Evolutionary conservation across 1,140 invertebrate genomes (phyloP), one percentile per base, ranked within the genome.

Genomic region (Drosophila obscura): DNA sequence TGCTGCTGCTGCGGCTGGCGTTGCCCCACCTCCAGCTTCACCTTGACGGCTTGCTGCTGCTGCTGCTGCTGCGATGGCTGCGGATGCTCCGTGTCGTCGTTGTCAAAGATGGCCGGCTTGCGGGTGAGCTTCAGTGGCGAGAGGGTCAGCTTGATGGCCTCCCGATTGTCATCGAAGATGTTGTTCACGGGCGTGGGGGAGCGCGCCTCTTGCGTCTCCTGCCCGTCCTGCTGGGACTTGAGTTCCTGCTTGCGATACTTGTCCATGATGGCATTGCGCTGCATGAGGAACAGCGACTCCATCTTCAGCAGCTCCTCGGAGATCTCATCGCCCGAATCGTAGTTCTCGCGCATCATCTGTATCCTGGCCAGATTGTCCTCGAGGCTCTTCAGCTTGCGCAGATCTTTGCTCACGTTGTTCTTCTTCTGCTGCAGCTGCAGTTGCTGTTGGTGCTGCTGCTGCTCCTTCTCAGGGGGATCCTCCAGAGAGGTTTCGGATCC

Each of bases 261-360:
- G 24, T 89, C 80, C 65, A 91, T 74, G 1, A 91, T 91, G 13
- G 90, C 77, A n/a, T 90, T 91, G 43, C 84, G 84, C 9, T 91
- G 90, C 59, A 77, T 77, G 1, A 91, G 52, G 43, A 91, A 89
- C 5, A 91, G 39, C 4, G 81, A 90, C 22, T 91, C 90, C 90
- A 91, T 91, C 74, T 91, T 91, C 4, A 89, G 58, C 46, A 91
- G 59, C 55, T 91, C 90, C 35, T 90, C 87, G 49, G 77, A 83
- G 7, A 91, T 81, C 44, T 91, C 90, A 61, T 91, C 90, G 2
- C 75, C 83, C 0, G 87, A 79, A 58, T 91, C 90, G 44, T 83
- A 91, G 51, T 85, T 90, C 19, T 90, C 87, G 0, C 90, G 77
- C 90, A 91, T 91, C 80, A 80, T 91, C 56, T 91, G 90, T 53